Evolutionary conservation across 30 jellyfish, hydroid and myxozoan species (phyloP), one percentile per base, ranked within the genome.

Genomic region (Turritopsis rubra): DNA sequence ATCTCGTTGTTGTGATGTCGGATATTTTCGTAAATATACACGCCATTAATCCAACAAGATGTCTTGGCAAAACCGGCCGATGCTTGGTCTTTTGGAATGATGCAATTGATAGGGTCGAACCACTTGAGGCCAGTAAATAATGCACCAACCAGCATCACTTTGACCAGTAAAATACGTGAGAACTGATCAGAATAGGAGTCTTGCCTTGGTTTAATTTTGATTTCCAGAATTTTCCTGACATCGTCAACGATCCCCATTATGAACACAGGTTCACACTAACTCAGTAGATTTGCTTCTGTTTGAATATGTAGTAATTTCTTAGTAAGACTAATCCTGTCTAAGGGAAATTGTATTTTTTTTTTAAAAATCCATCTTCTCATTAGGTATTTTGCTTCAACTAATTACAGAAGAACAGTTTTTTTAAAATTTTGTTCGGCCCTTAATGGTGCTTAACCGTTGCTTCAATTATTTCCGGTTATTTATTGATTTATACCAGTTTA

Each of bases 201-300:
- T 19, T 68, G 77, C 19, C 77, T 68, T 27, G 77, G 77, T 68
- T 68, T 68, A 9, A 68, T 68, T 68, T 68, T 68, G 31, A 68
- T 27, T 27, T 23, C 28, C 30, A 68, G 21, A 19, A 68, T 68
- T n/a, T 27, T 27, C 77, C 19, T 68, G 1, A 68, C 77, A 68
- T 68, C 77, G 21, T 68, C 77, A 9, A 68, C 77, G 0, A 68
- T 68, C 9, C 77, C 77, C 77, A 68, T 68, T 0, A 9, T 68
- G 77, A 13, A 41, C 60, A 41, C 60, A 41, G 5, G 60, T 41
- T 5, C 13, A 41, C 13, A 3, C 5, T 41, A 41, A 3, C 13
- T 41, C 60, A 41, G 60, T 41, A 13, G 60, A 41, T 41, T 13
- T 41, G 13, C n/a, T n/a, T n/a, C n/a, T n/a, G n/a, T n/a, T n/a